Percentiles rank a stretch among this genome's conserved stretches.
phyloP scores from a whole-genome alignment of 2,888 invertebrate genomes.

The Odontothrips loti region DNA sequence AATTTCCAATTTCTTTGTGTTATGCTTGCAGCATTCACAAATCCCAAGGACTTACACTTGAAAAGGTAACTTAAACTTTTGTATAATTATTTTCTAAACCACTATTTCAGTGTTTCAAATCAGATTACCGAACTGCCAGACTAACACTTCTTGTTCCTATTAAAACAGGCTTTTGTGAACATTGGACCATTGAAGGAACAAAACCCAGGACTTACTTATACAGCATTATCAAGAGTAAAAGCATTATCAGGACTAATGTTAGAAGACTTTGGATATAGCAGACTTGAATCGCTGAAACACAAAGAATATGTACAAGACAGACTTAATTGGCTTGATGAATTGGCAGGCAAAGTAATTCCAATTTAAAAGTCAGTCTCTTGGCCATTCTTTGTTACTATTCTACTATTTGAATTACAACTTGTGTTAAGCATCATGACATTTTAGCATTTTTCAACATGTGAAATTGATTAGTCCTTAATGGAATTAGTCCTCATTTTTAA shows the following conservation, averaged over 20 bases:
- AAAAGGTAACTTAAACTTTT: slow-evolving; percentile 30
- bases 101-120: background rate
- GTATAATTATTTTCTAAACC: slow-evolving; percentile 35
- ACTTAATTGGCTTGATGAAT: background rate
- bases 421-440: too few species aligned
- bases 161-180: background rate
- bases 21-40: slow-evolving; percentile 40
- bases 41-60: slow-evolving; percentile 38
- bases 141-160: too few species aligned
- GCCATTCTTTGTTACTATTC: too few species aligned
- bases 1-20: slow-evolving; percentile 39
- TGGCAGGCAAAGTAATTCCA: background rate
- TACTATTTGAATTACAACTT: too few species aligned
- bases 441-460: too few species aligned
- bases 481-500: too few species aligned
- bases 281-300: background rate
- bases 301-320: background rate
- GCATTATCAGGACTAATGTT: background rate
- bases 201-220: slow-evolving; percentile 38
- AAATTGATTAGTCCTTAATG: too few species aligned
- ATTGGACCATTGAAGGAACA: background rate
- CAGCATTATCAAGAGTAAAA: slow-evolving; percentile 38
- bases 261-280: background rate
- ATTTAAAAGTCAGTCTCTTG: too few species aligned
- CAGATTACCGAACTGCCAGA: too few species aligned